Base-by-base conservation (phyloP, 92 coral and sea anemone species). In the Porites rus region DNA sequence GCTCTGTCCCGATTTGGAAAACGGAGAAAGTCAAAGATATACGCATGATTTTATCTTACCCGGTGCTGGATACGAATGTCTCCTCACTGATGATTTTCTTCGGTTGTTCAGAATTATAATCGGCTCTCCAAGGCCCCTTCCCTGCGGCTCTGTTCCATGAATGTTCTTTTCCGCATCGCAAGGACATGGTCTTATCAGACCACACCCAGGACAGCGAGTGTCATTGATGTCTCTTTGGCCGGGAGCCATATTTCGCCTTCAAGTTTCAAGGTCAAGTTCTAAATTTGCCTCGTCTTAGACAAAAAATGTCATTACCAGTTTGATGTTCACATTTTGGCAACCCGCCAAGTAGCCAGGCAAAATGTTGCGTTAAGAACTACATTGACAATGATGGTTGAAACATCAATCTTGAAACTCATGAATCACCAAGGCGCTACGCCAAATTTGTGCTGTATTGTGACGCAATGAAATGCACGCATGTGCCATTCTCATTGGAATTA, bases 141-240 rank as follows among this genome's bases (percentile, higher is more conserved):
- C 90, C 56, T 70, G 73, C 38, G 78, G 60, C 6, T 65, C 82
- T 10, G 31, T 58, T 3, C 88, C 96, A 78, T 76, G 90, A 25
- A 88, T 88, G 31, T 89, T 81, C 68, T 79, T 90, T 1, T 86
- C 91, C 20, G 91, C 90, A 46, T 87, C 90, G 60, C 98, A 94
- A 38, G 92, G 96, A 72, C 98, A 94, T 38, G 98, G 98, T 84
- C 82, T 86, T 75, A 94, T 85, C 18, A 94, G 63, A 54, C 96
- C 93, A 76, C 98, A 94, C 17, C 38, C 82, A n/a, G 52, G 84
- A 62, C 98, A 94, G 51, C 98, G 93, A 20, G 88, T 88, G 71
- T 81, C 91, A 54, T 93, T 79, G 13, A 94, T 80, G 73, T 88
- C 88, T 76, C 77, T 85, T 9, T 25, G 50, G 51, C 20, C 74